phyloP scores from a whole-genome alignment of 1,140 invertebrate genomes.

The Micrasema longulum region DNA sequence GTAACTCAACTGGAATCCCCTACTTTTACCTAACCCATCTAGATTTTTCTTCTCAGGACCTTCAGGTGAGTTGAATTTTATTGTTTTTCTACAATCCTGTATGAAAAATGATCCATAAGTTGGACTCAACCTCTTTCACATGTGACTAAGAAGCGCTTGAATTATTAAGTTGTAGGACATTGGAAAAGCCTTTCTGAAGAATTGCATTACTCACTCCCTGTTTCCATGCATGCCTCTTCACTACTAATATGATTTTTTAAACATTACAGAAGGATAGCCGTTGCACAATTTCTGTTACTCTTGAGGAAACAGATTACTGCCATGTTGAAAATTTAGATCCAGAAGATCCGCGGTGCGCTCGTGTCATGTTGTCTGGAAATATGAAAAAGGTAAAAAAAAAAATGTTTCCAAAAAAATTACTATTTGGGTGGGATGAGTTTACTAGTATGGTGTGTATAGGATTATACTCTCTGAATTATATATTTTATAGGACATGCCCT shows the following conservation, averaged over 20 bases:
- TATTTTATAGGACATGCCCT: no score
- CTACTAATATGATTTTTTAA: slow-evolving; percentile 9
- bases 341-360: slow-evolving; percentile 84
- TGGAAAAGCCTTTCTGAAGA: no score
- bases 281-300: slow-evolving; percentile 74
- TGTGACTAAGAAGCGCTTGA: no score
- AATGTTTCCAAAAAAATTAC: background rate
- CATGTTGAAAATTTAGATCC: slow-evolving; percentile 74
- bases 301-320: slow-evolving; percentile 79
- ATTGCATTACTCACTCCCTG: no score
- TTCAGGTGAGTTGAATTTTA: slow-evolving; percentile 16
- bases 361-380: slow-evolving; percentile 78
- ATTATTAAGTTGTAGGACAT: no score
- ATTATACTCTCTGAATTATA: no score
- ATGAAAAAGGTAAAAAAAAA: slow-evolving; percentile 76
- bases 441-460: no score
- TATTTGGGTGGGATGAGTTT: no score
- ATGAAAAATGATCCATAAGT: background rate
- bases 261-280: slow-evolving; percentile 71
- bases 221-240: background rate
- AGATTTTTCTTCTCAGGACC: slow-evolving; percentile 73
- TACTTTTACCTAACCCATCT: slow-evolving; percentile 83
- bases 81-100: no score
- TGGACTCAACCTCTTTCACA: no score
- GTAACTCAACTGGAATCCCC: slow-evolving; percentile 79